Base-by-base conservation (phyloP, 2,113 vertebrate genomes). In the Nothocercus julius region DNA sequence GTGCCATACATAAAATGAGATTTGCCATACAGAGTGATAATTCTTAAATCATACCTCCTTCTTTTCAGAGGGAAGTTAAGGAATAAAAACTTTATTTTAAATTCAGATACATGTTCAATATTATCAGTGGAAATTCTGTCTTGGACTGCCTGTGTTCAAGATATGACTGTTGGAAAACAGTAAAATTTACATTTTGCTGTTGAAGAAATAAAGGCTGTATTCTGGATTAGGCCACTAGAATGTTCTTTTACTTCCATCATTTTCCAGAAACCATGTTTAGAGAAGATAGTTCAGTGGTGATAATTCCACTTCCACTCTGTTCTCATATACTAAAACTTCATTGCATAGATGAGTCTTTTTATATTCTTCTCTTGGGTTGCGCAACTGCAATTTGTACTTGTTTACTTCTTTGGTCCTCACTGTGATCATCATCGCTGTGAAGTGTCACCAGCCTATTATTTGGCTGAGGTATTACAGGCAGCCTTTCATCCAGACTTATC, bases 401-500 rank as follows among this genome's bases (percentile, higher is more conserved):
- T 89, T 96, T 91, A 25, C 79, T 66, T 99, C 98, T 61, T 99
- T 77, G 98, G 98, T 98, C 90, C 97, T 54, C 98, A 98, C 59
- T 90, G 92, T 11, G 98, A 97, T 22, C 98, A 97, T 22, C 98
- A 98, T 19, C 98, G 5, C 97, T 98, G 92, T 98, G 98, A n/a
- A 98, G 98, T 93, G 16, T 99, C 89, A 97, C 98, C 47, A 98
- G 97, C 98, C 98, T 34, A 56, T 96, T 27, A 98, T 94, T 99
- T 99, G 94, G 97, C 98, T n/a, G 98, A 99, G 86, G 98, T 98
- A 90, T 98, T 98, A 89, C 98, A 98, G 97, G 24, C 98, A 63
- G 98, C 98, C 30, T 99, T 99, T 82, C 98, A 99, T 93, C 98
- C 77, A 98, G 98, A 92, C 98, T 98, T 97, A 97, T 98, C 96